Conservation (phyloP, 2,797 vertebrate species). For the Artibeus lituratus region DNA sequence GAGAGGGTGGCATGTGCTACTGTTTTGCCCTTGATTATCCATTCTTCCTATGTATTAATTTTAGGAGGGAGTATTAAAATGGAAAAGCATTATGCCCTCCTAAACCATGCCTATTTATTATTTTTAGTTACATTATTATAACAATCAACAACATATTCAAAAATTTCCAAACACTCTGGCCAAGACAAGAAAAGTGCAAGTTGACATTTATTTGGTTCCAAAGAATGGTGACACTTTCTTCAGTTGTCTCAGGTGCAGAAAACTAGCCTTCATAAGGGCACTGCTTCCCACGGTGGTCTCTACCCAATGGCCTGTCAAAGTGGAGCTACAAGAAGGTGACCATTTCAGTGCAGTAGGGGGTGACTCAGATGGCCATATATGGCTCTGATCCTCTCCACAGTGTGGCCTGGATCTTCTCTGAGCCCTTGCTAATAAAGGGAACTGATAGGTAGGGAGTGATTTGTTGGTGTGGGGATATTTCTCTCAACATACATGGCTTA, state of each 20-base stretch:
- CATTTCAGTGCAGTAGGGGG: neutral
- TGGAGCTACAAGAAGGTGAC: neutral
- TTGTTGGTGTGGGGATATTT: neutral
- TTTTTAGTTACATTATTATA: neutral
- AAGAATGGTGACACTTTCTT: neutral
- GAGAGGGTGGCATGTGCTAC: neutral
- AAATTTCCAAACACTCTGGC: neutral
- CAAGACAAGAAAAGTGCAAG: neutral
- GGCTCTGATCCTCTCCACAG: neutral
- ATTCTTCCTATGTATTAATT: neutral
- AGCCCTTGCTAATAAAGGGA: neutral
- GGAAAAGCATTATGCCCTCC: neutral
- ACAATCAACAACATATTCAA: neutral
- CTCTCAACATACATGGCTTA: neutral
- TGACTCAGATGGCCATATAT: neutral
- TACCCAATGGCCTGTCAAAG: neutral
- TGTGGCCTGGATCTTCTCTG: neutral
- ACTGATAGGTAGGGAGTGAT: neutral
- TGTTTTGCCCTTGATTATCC: neutral
- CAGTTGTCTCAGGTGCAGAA: neutral
- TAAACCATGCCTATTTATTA: neutral
- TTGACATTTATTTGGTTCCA: neutral
- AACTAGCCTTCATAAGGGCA: neutral
- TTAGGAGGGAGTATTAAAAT: neutral
- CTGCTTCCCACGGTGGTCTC: neutral